Conservation (phyloP, 1,140 invertebrate species). For the Atta colombica region DNA sequence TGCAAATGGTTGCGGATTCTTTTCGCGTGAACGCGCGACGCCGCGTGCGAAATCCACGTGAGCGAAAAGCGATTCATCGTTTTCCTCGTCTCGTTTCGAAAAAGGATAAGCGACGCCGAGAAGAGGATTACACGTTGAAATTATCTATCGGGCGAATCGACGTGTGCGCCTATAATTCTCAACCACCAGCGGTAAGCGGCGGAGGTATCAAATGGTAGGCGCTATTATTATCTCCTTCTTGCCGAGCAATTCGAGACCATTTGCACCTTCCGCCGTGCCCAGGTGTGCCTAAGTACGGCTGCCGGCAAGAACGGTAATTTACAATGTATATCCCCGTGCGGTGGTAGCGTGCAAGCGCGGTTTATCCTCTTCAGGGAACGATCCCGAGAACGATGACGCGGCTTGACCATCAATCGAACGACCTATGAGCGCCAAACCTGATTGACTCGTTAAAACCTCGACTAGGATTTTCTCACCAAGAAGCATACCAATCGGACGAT, state of each 20-base stretch:
- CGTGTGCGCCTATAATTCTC: slow-evolving; percentile 57
- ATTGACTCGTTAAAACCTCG: slow-evolving; percentile 38
- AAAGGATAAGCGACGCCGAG: slow-evolving; percentile 15
- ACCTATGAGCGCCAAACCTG: slow-evolving; percentile 6
- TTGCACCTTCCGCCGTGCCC: slow-evolving; percentile 63
- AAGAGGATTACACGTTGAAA: slow-evolving; percentile 43
- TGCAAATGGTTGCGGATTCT: neutral
- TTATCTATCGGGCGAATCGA: slow-evolving; percentile 57
- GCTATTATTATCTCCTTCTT: slow-evolving; percentile 62
- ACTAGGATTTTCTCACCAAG: neutral
- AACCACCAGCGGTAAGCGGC: slow-evolving; percentile 44
- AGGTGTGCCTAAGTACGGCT: slow-evolving; percentile 64
- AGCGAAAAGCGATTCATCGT: neutral
- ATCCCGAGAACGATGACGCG: slow-evolving; percentile 7
- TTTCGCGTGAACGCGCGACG: neutral
- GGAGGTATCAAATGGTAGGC: slow-evolving; percentile 60
- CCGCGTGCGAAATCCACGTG: slow-evolving; percentile 10
- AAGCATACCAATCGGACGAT: neutral
- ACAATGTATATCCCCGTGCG: slow-evolving; percentile 46
- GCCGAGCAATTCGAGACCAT: slow-evolving; percentile 60
- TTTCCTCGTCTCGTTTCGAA: neutral
- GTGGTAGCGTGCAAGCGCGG: slow-evolving; percentile 8
- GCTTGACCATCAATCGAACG: slow-evolving; percentile 7
- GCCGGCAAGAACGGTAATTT: slow-evolving; percentile 61
- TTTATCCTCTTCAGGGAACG: slow-evolving; percentile 24